Conservation (phyloP, 2,113 vertebrate genomes). For the Cololabis saira region DNA sequence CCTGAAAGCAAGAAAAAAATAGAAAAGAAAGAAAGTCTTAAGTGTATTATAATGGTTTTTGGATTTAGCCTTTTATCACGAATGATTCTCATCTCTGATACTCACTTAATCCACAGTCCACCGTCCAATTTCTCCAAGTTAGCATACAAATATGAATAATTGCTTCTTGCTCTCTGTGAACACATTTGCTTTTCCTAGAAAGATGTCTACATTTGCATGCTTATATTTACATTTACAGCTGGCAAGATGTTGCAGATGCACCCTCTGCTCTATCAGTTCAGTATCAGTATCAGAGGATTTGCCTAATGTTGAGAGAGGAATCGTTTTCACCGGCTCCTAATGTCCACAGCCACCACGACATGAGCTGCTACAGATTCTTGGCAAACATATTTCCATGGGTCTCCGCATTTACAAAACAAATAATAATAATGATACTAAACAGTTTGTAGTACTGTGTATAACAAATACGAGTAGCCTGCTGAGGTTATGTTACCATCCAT, state of each 20-base stretch:
- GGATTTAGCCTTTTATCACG: not conserved
- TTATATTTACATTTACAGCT: not conserved
- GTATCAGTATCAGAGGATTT: constrained; percentile 26
- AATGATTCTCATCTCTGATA: not conserved
- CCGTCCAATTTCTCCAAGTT: constrained; percentile 9
- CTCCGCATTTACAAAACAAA: constrained; percentile 22
- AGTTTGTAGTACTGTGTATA: no score
- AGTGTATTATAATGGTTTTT: no score
- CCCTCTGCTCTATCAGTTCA: constrained; percentile 6
- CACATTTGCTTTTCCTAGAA: not conserved
- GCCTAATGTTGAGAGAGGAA: constrained; percentile 58
- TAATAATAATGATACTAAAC: not conserved
- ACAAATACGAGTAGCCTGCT: no score
- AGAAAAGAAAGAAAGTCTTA: no score
- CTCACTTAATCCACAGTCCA: not conserved
- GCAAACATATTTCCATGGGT: constrained; percentile 40
- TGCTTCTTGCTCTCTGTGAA: not conserved
- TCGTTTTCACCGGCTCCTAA: constrained; percentile 40
- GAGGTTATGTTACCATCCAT: no score
- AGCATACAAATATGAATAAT: constrained; percentile 8
- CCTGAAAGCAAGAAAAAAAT: constrained; percentile 4
- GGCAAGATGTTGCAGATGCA: constrained; percentile 9
- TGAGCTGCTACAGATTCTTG: constrained; percentile 52
- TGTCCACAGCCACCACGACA: constrained; percentile 49
- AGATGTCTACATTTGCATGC: constrained; percentile 2